Base-by-base conservation (phyloP, 2,888 invertebrate genomes). In the Rotaria macrura region DNA sequence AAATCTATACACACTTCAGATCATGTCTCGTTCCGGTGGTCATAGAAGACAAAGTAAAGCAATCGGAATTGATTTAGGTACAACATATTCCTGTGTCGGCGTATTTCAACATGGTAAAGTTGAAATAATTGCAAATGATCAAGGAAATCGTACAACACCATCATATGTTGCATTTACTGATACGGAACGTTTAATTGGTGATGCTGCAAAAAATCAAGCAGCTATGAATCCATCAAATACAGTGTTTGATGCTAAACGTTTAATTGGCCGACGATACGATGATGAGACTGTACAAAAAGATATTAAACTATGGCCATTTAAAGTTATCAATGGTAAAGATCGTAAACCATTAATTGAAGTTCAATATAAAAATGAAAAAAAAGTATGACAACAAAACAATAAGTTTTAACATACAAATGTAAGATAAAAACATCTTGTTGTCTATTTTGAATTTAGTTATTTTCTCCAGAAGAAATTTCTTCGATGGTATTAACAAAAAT, bases 151-250 rank as follows among this genome's bases (percentile, higher is more conserved):
- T 88, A 94, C 94, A 25, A 94, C 94, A 87, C 94, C 94, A 25
- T 93, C 93, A 85, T 94, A 94, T 90, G 94, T 94, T 85, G 94
- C 94, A 40, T 94, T 94, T 90, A 94, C 91, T 92, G 92, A 92
- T 88, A 90, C 90, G 5, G 92, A 92, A 88, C 89, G 92, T 87
- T 89, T 91, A 49, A 91, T 91, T 87, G 91, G 91, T 87, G 92
- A 92, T 89, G 91, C 91, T 34, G 91, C 91, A 79, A 92, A 92
- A 88, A 92, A 92, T 88, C 92, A 92, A 88, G 91, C 91, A 54
- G 92, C 92, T 86, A 90, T 91, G 93, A 95, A 95, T 90, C 94
- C 95, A n/a, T 93, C 92, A 20, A 86, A 86, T 49, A 86, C 86
- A 6, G 93, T 92, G 25, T 92, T 92, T 89, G 87, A 90, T 88